phyloP scores from a whole-genome alignment of 2,113 vertebrate genomes.

The Fukomys damarensis region DNA sequence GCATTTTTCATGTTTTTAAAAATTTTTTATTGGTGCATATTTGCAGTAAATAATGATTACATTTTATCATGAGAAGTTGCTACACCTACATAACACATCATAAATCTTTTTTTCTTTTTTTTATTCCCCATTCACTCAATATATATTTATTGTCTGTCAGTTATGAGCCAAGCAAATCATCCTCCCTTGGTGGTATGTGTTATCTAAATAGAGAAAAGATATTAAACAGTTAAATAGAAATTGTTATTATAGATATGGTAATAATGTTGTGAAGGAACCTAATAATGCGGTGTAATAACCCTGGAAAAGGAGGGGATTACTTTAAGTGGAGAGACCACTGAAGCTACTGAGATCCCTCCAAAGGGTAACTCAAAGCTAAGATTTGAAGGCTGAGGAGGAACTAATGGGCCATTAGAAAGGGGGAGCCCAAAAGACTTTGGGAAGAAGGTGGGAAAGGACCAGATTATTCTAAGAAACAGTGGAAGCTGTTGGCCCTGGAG shows the following conservation, averaged over 20 bases:
- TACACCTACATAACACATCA: too few relatives aligned
- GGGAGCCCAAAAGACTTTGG: background rate
- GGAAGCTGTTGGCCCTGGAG: background rate
- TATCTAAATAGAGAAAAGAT: too few relatives aligned
- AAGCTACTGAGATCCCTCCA: background rate
- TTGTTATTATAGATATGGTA: background rate
- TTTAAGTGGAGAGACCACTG: background rate
- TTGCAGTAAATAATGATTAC: too few relatives aligned
- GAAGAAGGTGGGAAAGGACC: background rate
- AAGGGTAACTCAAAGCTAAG: background rate
- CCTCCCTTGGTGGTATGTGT: background rate
- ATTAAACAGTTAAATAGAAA: background rate
- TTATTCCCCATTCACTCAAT: constrained; percentile 21
- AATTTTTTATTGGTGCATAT: too few relatives aligned
- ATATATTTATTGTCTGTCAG: background rate
- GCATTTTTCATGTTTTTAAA: too few relatives aligned
- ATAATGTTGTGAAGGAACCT: background rate
- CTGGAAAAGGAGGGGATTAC: background rate
- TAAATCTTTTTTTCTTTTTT: too few relatives aligned
- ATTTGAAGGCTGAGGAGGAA: background rate
- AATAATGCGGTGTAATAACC: background rate
- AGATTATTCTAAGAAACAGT: background rate
- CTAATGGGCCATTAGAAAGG: too few relatives aligned
- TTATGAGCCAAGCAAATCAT: background rate
- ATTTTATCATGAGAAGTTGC: too few relatives aligned